Conservation (phyloP, 2,888 invertebrate genomes). For the Lottia gigantea region DNA sequence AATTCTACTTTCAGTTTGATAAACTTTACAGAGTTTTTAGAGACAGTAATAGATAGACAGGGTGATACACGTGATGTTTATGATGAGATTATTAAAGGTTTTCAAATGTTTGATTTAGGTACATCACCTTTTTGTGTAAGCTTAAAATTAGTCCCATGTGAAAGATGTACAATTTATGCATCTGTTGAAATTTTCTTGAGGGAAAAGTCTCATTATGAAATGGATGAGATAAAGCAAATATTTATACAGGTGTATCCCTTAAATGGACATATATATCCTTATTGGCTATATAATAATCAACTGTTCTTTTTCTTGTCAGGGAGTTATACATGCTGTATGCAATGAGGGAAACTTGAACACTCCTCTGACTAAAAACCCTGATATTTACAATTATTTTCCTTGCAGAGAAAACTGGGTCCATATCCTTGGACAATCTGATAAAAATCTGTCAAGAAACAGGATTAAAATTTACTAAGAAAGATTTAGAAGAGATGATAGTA, state of each 20-base stretch:
- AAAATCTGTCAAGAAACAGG: constrained; percentile 55
- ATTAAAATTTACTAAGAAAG: constrained; percentile 59
- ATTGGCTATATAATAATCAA: too few species aligned
- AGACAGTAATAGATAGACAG: constrained; percentile 65
- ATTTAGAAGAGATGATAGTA: constrained; percentile 65
- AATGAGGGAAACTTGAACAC: too few species aligned
- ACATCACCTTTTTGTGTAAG: constrained; percentile 23
- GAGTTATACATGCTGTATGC: too few species aligned
- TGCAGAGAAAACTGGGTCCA: constrained; percentile 54
- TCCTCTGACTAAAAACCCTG: too few species aligned
- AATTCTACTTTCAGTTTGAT: constrained; percentile 49
- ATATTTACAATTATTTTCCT: constrained; percentile 8
- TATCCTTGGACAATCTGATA: constrained; percentile 58
- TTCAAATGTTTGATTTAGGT: constrained; percentile 66
- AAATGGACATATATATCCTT: too few species aligned
- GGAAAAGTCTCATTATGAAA: too few species aligned
- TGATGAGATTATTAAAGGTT: constrained; percentile 66
- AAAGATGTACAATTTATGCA: too few species aligned
- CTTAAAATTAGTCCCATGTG: too few species aligned
- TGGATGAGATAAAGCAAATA: too few species aligned
- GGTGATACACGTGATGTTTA: constrained; percentile 63
- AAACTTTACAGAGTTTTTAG: constrained; percentile 65
- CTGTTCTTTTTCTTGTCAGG: too few species aligned
- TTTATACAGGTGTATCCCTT: too few species aligned
- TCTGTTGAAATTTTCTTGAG: too few species aligned